Conservation (phyloP, 2,113 vertebrate genomes). For the Neoarius graeffei region DNA sequence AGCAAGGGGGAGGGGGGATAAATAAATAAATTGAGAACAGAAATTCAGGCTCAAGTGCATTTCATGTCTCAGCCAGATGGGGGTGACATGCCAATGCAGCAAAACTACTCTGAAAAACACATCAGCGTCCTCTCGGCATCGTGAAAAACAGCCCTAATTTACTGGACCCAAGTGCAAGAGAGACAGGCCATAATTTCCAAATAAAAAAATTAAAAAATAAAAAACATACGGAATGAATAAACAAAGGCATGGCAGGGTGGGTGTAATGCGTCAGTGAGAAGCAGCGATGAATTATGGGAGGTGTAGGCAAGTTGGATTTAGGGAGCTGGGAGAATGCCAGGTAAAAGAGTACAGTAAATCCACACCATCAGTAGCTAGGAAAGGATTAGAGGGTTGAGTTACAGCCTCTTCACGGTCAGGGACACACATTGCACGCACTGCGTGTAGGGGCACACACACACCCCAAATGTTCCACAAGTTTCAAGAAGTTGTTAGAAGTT, state of each 20-base stretch:
- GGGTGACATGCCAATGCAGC: conserved; percentile 26
- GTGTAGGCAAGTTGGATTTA: conserved; percentile 49
- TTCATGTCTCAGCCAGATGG: conserved; percentile 35
- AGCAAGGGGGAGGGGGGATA: conserved; percentile 32
- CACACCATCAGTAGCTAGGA: conserved; percentile 55
- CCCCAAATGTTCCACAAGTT: conserved; percentile 7
- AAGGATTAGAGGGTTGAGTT: conserved; percentile 68
- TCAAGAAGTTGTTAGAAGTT: not conserved
- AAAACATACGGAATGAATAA: conserved; percentile 62
- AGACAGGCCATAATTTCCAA: conserved; percentile 64
- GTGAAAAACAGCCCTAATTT: conserved; percentile 62
- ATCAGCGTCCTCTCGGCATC: not conserved
- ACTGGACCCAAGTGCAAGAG: conserved; percentile 39
- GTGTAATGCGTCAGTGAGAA: conserved; percentile 58
- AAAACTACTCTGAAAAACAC: not conserved
- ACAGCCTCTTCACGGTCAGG: conserved; percentile 48
- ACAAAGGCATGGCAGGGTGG: conserved; percentile 56
- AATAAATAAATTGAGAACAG: conserved; percentile 9
- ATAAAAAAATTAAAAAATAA: conserved; percentile 68
- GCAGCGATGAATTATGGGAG: conserved; percentile 66
- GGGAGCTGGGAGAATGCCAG: conserved; percentile 55
- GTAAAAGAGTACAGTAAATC: conserved; percentile 68
- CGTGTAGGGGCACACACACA: conserved; percentile 32
- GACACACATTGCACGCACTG: conserved; percentile 52
- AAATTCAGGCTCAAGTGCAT: conserved; percentile 46